phyloP scores from a whole-genome alignment of 2,113 vertebrate genomes.

The Oceanites oceanicus region DNA sequence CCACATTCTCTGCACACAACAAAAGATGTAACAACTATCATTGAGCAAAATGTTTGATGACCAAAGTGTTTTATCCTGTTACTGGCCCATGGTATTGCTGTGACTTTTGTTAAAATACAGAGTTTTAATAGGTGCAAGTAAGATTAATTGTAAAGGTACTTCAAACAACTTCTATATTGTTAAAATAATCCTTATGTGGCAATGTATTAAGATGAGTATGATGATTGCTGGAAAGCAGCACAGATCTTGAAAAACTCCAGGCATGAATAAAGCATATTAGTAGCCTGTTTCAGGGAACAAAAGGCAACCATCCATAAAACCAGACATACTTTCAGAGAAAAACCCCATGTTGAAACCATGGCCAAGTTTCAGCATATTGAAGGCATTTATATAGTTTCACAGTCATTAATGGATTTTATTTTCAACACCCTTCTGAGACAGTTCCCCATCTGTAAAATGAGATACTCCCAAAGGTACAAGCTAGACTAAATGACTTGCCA shows the following conservation, averaged over 20 bases:
- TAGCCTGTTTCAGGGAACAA: slow-evolving; percentile 31
- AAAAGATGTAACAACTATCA: background rate
- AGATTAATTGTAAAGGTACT: background rate
- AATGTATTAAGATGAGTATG: background rate
- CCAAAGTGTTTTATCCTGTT: background rate
- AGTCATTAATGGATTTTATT: slow-evolving; percentile 50
- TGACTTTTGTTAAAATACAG: background rate
- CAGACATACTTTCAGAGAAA: slow-evolving; percentile 10
- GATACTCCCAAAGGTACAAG: slow-evolving; percentile 27
- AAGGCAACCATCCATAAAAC: slow-evolving; percentile 45
- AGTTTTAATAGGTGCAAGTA: background rate
- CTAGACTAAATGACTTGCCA: slow-evolving; percentile 1
- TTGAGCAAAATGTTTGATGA: background rate
- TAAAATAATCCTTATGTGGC: background rate
- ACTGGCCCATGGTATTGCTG: background rate
- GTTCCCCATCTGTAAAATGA: background rate
- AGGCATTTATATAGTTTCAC: slow-evolving; percentile 29
- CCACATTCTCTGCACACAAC: background rate
- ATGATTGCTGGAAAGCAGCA: background rate
- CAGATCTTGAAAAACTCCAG: background rate
- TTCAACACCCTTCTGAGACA: slow-evolving; percentile 51
- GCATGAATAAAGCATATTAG: slow-evolving; percentile 5
- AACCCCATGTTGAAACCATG: background rate
- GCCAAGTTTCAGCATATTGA: slow-evolving; percentile 50
- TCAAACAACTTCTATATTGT: background rate